Evolutionary conservation across 2,888 invertebrate genomes (phyloP), one percentile per base, ranked within the genome.

Genomic region (Campoplex nolae): DNA sequence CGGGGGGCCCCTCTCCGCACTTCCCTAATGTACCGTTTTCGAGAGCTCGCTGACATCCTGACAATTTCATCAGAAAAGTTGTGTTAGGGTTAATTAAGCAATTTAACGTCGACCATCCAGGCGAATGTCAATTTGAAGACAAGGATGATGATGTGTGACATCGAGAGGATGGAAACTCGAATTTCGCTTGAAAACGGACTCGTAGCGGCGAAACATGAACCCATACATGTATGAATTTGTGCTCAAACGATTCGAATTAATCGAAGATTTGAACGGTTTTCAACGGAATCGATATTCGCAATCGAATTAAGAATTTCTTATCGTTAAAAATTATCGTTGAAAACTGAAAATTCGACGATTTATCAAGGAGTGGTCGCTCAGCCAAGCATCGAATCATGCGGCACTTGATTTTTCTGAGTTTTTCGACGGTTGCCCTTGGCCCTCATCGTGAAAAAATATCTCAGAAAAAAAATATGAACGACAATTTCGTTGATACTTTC

Each of bases 21-120:
- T 67, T n/a, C 54, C 45, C 76, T 54, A 62, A 58, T 79, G 67
- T 54, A 58, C 65, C 79, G 58, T 68, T 85, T 81, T 81, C 76
- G 76, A 32, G 65, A 56, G 62, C 65, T 71, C 76, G 45, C 42
- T 75, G 77, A 71, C 85, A 76, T 73, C 45, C 65, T 81, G 54
- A 38, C 81, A 82, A 85, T 82, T 82, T 48, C 45, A 82, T 85
- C 58, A 48, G 73, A 54, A 67, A 85, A 85, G 85, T 85, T 85
- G 76, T 48, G 73, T 48, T 62, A n/a, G 48, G 73, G 81, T 74
- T 82, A 77, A 85, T 85, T 78, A 77, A 38, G 58, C 68, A 85
- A 77, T 82, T 82, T 78, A 82, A 38, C 58, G 67, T 80, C 51
- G 70, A 84, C 18, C 82, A 77, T 74, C 81, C 76, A 71, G 80